phyloP scores from a whole-genome alignment of 2,888 invertebrate genomes.

The Xanthia togata region DNA sequence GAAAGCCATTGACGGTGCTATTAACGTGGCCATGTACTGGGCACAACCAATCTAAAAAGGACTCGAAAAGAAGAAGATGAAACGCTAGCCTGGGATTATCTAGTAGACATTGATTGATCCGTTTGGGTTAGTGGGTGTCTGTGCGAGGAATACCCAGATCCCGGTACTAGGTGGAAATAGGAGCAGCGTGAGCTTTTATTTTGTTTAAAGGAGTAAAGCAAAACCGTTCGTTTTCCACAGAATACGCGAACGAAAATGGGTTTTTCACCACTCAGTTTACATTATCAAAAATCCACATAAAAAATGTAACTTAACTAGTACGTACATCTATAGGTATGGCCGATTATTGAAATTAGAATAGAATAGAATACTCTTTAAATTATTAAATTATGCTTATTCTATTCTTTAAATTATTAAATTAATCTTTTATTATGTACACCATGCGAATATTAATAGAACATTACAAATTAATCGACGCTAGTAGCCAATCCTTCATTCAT shows the following conservation, averaged over 20 bases:
- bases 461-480: slow-evolving; percentile 21
- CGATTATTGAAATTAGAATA: neutral
- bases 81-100: neutral
- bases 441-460: slow-evolving; percentile 13
- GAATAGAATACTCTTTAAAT: neutral
- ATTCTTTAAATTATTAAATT: no score
- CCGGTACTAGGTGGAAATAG: neutral
- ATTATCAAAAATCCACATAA: neutral
- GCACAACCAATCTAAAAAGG: neutral
- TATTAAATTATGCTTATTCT: no score
- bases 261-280: neutral
- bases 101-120: neutral
- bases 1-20: neutral
- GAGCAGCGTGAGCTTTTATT: neutral
- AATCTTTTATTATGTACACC: no score
- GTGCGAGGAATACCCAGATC: neutral
- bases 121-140: neutral
- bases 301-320: neutral
- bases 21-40: neutral
- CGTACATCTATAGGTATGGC: neutral
- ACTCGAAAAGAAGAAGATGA: neutral
- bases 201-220: neutral
- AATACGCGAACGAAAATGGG: neutral
- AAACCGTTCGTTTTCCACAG: no score
- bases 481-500: slow-evolving; percentile 17